Evolutionary conservation across 2,113 vertebrate genomes (phyloP).

Genomic region (Aldabrachelys gigantea): DNA sequence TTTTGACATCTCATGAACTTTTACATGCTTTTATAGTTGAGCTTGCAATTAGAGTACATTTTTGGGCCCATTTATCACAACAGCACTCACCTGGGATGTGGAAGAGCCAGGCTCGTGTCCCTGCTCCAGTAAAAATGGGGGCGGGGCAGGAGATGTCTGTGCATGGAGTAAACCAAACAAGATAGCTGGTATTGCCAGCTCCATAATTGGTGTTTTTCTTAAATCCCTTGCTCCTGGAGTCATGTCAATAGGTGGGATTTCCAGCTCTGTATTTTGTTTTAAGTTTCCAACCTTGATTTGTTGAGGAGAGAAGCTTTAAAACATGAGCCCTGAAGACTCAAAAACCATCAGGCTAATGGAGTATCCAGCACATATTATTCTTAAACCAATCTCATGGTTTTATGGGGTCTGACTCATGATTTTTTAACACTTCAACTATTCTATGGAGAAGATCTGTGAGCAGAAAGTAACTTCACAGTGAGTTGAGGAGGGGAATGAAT

Average conservation of each 20-base stretch:
- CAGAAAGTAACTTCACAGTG: neutral
- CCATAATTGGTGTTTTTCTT: neutral
- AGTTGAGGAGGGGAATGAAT: neutral
- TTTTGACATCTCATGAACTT: too few species aligned
- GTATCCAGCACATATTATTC: neutral
- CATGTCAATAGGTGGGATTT: neutral
- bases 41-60: too few species aligned
- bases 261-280: neutral
- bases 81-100: too few species aligned
- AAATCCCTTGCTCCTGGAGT: neutral
- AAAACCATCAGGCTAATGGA: neutral
- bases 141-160: neutral
- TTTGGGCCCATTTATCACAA: too few species aligned
- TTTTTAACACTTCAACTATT: neutral
- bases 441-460: neutral
- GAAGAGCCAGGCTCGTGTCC: too few species aligned
- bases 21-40: too few species aligned
- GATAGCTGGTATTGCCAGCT: neutral
- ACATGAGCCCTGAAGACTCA: neutral
- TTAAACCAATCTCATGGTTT: neutral
- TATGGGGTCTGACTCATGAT: too few species aligned
- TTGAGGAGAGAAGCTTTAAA: neutral
- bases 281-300: neutral
- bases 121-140: neutral
- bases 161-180: accelerated